Evolutionary conservation across 35 echinoderm and acorn worm species (phyloP), one percentile per base, ranked within the genome.

Genomic region (Nesometra sesokonis): DNA sequence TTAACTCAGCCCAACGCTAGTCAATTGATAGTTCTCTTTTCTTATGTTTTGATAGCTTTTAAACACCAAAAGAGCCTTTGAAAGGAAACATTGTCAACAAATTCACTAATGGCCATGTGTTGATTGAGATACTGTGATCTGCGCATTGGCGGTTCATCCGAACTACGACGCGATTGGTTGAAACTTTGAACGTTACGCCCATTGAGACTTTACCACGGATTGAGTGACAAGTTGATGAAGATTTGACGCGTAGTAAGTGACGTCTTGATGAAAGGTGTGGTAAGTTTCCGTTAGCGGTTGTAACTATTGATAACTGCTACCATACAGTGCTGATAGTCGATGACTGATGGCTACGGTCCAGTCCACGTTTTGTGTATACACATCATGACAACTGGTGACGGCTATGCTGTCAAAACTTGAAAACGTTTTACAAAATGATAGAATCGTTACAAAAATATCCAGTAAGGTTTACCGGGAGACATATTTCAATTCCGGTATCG

Each of bases 11-110:
- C 38, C 4, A 43, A 67, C 9, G 52, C 52, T 11, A 13, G 52
- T 67, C 52, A 67, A 67, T 67, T 67, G 52, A 67, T 67, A 67
- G 52, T 67, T 67, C 52, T 67, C 52, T 67, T 67, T 67, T 67
- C 23, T 13, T 67, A 67, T 67, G 52, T 67, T 67, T 67, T 67
- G 52, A 67, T 67, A 67, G 52, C 52, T 67, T 67, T 67, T 67
- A 67, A 67, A 67, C 52, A 67, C 52, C 21, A 67, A 43, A 67
- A 67, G 52, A 67, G 52, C 11, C 52, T 67, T 67, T 19, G 52
- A 17, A 67, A 11, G 21, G 52, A 5, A 67, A 67, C 21, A 67
- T 67, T 67, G 52, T 67, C 52, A 67, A 17, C 52, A 67, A 67
- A 9, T 5, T 67, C 52, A 67, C 52, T 67, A 67, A 67, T 67